These are phyloP conservation scores for human DNA, from an alignment of 2,113 vertebrate species.

Conservation along the genomic window GRCh38 chr7:31066501-31067000, in stretches of 20 bases:
- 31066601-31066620: background rate
- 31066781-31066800: background rate
- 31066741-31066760: background rate
- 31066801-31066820: background rate
- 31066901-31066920: background rate
- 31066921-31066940: background rate
- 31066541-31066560: background rate
- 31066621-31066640: background rate
- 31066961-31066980: background rate
- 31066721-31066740: background rate
- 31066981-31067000: background rate
- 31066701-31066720: background rate
- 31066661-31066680: background rate
- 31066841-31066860: background rate
- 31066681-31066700: accelerated
- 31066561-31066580: background rate
- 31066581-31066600: background rate
- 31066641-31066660: background rate
- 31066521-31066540: background rate
- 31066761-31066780: background rate
- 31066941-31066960: background rate
- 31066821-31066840: background rate
- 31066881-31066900: background rate
- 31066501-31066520: background rate
- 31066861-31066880: background rate